Percentiles rank a stretch among this genome's conserved stretches.
These are phyloP conservation scores for Desmophyllum pertusum DNA, from an alignment of 92 coral and sea anemone genomes.

Conservation along the genomic window DNA sequence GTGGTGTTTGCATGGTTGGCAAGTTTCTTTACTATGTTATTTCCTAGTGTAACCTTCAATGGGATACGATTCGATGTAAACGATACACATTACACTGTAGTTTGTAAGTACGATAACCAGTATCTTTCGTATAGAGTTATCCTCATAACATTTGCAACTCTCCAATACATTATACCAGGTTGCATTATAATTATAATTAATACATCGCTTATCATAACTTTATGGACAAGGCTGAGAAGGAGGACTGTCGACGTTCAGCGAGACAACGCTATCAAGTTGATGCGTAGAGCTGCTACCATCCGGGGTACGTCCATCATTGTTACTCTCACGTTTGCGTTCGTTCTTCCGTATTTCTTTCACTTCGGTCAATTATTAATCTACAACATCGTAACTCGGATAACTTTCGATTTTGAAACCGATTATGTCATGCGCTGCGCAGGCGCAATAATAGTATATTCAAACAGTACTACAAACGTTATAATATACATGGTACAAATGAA, in stretches of 20 bases:
- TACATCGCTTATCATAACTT: not conserved
- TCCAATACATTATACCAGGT: not conserved
- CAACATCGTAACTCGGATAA: not conserved
- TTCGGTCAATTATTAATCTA: not conserved
- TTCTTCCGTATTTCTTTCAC: not conserved
- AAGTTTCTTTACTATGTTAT: not conserved
- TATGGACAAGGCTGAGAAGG: not conserved
- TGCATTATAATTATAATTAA: not conserved
- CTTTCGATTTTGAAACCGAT: not conserved
- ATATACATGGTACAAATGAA: conserved; percentile 3
- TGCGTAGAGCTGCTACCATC: not conserved
- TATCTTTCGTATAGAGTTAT: not conserved
- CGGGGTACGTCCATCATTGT: not conserved
- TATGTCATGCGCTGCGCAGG: not conserved
- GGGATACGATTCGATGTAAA: not conserved
- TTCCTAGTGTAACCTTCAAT: not conserved
- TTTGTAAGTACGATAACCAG: not conserved
- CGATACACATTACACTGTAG: not conserved
- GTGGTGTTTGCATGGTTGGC: not conserved
- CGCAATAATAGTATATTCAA: not conserved
- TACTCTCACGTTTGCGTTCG: not conserved
- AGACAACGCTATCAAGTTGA: not conserved
- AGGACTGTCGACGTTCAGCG: not conserved
- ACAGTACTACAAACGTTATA: not conserved
- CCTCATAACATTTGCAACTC: not conserved